Percentiles rank a stretch among this genome's conserved stretches.
Conservation (phyloP, 2,797 vertebrate genomes). For the Semaprochilodus insignis region DNA sequence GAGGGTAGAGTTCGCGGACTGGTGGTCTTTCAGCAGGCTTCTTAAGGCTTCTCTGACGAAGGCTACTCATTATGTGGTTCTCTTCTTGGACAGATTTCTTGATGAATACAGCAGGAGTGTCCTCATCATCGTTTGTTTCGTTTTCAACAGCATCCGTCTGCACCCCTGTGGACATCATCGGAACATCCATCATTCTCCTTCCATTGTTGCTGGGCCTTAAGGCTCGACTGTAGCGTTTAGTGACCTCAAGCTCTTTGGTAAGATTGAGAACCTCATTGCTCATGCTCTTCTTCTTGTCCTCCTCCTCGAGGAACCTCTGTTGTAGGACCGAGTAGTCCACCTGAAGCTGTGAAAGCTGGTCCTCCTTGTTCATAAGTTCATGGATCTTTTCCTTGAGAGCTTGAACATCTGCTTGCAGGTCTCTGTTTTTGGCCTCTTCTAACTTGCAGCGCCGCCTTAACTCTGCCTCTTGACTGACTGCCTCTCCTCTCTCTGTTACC, state of each 20-base stretch:
- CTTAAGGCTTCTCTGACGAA: constrained; percentile 91
- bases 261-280: constrained; percentile 90
- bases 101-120: constrained; percentile 95
- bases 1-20: constrained; percentile 88
- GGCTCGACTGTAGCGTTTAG: constrained; percentile 91
- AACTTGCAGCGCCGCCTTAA: constrained; percentile 84
- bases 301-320: constrained; percentile 92
- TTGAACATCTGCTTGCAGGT: constrained; percentile 91
- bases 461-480: constrained; percentile 87
- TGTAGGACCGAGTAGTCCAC: constrained; percentile 93
- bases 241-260: constrained; percentile 92
- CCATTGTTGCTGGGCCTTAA: constrained; percentile 91
- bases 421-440: constrained; percentile 90
- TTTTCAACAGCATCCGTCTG: constrained; percentile 86
- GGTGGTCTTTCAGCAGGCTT: constrained; percentile 81
- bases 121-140: constrained; percentile 84
- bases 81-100: constrained; percentile 98
- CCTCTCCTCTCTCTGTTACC: constrained; percentile 93
- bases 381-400: constrained; percentile 99
- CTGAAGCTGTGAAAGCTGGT: constrained; percentile 96
- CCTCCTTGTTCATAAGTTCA: constrained; percentile 97
- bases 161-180: constrained; percentile 88
- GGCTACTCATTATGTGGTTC: constrained; percentile 96
- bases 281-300: constrained; percentile 93
- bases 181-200: constrained; percentile 91